These are phyloP conservation scores for Loxodonta africana DNA, from an alignment of 2,113 vertebrate species.

Conservation along the genomic window DNA sequence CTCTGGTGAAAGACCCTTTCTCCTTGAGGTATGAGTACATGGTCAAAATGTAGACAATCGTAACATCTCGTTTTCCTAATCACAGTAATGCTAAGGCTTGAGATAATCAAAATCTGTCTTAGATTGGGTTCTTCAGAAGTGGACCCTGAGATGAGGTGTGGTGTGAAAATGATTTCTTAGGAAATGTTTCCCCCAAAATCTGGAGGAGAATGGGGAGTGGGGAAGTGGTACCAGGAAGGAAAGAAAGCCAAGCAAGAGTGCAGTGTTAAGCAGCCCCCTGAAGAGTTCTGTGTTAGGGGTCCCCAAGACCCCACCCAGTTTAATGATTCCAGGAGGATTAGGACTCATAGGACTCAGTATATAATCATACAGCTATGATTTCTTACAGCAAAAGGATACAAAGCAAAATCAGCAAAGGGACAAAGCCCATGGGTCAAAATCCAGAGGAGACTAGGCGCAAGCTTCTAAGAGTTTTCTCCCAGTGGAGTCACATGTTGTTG, in stretches of 20 bases:
- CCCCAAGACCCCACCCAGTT: not conserved
- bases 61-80: not conserved
- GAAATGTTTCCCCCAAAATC: not conserved
- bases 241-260: not conserved
- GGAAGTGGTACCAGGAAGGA: not conserved
- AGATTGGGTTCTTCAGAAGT: not conserved
- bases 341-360: not conserved
- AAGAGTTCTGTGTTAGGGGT: not conserved
- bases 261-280: not conserved
- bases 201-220: not conserved
- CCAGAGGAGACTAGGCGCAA: not conserved
- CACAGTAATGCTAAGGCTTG: not conserved
- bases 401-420: conserved; percentile 32
- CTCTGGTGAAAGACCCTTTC: not conserved
- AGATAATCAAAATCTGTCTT: not conserved
- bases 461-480: not conserved
- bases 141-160: not conserved
- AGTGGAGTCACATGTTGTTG: not conserved
- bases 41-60: not conserved
- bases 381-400: not conserved
- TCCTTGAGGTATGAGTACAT: not conserved
- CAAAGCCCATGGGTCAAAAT: not conserved
- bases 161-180: not conserved
- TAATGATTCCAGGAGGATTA: not conserved
- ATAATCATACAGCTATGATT: not conserved